Percentiles rank a stretch among this genome's conserved stretches.
These are phyloP conservation scores for Drosophila pruinosa DNA, from an alignment of 1,140 invertebrate species.

Conservation along the genomic window DNA sequence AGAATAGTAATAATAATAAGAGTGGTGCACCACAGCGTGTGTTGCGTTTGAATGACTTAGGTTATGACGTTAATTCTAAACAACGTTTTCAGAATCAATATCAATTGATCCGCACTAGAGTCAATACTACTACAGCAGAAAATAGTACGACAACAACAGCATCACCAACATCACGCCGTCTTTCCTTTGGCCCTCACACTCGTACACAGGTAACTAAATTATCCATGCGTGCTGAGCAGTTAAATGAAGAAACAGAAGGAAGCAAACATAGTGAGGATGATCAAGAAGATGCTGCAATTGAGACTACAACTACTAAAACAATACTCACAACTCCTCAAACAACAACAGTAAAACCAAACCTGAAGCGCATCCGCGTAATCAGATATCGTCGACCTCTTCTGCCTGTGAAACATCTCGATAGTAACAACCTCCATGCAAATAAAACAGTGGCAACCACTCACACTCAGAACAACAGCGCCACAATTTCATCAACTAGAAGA, in stretches of 20 bases:
- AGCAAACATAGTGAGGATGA: conserved; percentile 16
- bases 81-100: conserved; percentile 82
- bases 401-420: conserved; percentile 27
- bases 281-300: conserved; percentile 12
- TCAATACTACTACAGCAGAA: conserved; percentile 25
- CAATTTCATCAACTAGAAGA: no score
- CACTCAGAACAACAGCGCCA: conserved; percentile 3
- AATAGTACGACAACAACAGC: conserved; percentile 23
- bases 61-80: conserved; percentile 80
- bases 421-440: conserved; percentile 8
- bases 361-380: conserved; percentile 68
- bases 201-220: conserved; percentile 72
- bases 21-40: conserved; percentile 34
- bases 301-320: conserved; percentile 8
- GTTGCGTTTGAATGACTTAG: conserved; percentile 49
- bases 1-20: conserved; percentile 33
- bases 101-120: conserved; percentile 75
- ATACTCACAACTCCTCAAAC: conserved; percentile 16
- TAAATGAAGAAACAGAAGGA: conserved; percentile 35
- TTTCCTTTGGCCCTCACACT: conserved; percentile 40
- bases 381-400: conserved; percentile 68
- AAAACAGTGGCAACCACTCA: background rate
- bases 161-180: conserved; percentile 28
- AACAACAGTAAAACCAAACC: conserved; percentile 41
- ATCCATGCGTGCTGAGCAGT: conserved; percentile 47